Percentiles rank a stretch among this genome's conserved stretches.
Conservation (phyloP, 1,140 invertebrate species). For the Drosophila insularis region DNA sequence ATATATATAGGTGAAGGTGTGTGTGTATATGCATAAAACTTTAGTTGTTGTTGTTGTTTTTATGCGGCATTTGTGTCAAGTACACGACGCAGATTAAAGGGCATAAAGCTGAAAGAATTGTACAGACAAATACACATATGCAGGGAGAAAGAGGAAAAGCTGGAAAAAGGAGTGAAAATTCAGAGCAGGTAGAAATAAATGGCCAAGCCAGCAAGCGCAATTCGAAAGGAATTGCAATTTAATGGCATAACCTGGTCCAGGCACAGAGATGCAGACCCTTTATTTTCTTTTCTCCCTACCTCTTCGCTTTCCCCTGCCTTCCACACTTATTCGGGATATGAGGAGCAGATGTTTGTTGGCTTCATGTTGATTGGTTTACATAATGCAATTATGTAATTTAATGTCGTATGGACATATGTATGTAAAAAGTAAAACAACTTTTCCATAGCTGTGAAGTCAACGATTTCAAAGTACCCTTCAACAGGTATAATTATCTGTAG, state of each 20-base stretch:
- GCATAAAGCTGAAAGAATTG: conserved; percentile 73
- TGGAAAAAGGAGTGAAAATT: neutral
- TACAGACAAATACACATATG: conserved; percentile 39
- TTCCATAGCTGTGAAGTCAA: neutral
- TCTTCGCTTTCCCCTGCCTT: neutral
- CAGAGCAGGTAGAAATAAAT: conserved; percentile 56
- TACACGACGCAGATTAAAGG: conserved; percentile 78
- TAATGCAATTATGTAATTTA: conserved; percentile 49
- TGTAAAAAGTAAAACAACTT: neutral
- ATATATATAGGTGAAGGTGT: neutral
- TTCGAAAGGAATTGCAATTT: conserved; percentile 78
- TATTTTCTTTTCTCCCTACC: neutral
- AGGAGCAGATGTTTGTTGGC: conserved; percentile 37
- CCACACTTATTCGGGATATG: neutral
- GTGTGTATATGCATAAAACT: conserved; percentile 64
- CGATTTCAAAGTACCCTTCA: neutral
- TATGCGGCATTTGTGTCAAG: conserved; percentile 75
- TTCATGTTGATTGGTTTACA: conserved; percentile 43
- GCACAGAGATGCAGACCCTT: conserved; percentile 16
- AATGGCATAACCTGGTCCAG: conserved; percentile 67
- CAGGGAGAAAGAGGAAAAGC: neutral
- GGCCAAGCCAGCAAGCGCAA: conserved; percentile 60
- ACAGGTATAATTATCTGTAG: too few species aligned
- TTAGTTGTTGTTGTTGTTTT: conserved; percentile 67
- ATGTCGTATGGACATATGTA: conserved; percentile 25